These are phyloP conservation scores for Sporophila hypoxantha DNA, from an alignment of 2,113 vertebrate genomes.

Conservation along the genomic window DNA sequence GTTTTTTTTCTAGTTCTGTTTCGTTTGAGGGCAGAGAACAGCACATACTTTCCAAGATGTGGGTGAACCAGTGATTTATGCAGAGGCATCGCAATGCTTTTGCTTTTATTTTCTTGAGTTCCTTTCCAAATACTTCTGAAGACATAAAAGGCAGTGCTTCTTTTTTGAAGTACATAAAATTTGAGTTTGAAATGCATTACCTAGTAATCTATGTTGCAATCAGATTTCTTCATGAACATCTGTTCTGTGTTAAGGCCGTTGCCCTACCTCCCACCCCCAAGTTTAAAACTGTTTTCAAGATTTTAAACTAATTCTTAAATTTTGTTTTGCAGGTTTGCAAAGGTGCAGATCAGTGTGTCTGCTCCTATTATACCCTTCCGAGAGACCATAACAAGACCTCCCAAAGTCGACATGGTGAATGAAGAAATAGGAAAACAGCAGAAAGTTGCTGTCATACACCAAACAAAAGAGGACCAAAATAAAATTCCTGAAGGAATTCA, in stretches of 20 bases:
- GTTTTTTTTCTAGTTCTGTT: not conserved
- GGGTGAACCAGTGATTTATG: not conserved
- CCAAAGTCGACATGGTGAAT: conserved; percentile 98
- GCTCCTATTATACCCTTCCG: conserved; percentile 93
- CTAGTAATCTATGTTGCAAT: not conserved
- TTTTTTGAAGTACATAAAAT: not conserved
- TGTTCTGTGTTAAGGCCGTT: not conserved
- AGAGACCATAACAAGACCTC: conserved; percentile 90
- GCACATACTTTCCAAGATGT: not conserved
- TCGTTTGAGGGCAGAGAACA: not conserved
- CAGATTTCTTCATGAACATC: not conserved
- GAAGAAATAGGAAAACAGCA: conserved; percentile 93
- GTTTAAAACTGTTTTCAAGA: not conserved
- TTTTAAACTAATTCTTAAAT: not conserved
- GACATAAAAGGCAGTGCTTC: not conserved
- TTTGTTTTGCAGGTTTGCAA: conserved; percentile 84
- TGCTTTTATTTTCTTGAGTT: not conserved
- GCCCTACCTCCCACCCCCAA: not conserved
- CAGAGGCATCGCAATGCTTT: not conserved
- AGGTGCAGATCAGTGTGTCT: conserved; percentile 88
- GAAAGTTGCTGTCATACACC: conserved; percentile 90
- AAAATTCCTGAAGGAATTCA: conserved; percentile 80
- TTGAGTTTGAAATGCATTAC: not conserved
- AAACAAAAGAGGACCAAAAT: conserved; percentile 83
- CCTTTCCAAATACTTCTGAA: not conserved